These are phyloP conservation scores for Calliscelio sp. DNA, from an alignment of 2,888 invertebrate genomes.

Conservation along the genomic window DNA sequence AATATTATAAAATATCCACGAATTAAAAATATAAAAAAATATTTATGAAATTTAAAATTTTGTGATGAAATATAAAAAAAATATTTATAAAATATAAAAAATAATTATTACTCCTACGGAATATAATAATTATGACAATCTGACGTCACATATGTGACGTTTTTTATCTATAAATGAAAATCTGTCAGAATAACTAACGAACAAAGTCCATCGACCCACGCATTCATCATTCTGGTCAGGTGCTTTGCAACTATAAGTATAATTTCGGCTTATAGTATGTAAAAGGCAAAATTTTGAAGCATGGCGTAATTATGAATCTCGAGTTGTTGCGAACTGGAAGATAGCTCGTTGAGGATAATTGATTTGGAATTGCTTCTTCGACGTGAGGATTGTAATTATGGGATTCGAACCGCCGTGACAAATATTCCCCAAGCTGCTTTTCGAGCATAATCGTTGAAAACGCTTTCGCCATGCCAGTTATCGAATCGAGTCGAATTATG, in stretches of 20 bases:
- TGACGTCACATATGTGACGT: too few relatives aligned
- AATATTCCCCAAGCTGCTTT: slow-evolving; percentile 57
- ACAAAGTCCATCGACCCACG: too few relatives aligned
- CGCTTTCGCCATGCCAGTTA: slow-evolving; percentile 50
- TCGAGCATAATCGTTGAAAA: slow-evolving; percentile 36
- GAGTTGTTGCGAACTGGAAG: slow-evolving; percentile 26
- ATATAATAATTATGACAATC: too few relatives aligned
- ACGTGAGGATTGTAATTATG: slow-evolving; percentile 48
- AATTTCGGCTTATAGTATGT: slow-evolving; percentile 12
- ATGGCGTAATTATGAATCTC: slow-evolving; percentile 20
- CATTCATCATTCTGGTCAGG: neutral
- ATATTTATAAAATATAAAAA: too few relatives aligned
- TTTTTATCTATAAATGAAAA: too few relatives aligned
- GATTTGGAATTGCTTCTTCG: slow-evolving; percentile 50
- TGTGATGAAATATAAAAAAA: too few relatives aligned
- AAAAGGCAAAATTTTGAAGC: slow-evolving; percentile 28
- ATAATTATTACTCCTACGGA: too few relatives aligned
- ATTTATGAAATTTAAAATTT: too few relatives aligned
- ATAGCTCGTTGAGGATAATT: slow-evolving; percentile 53
- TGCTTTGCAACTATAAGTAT: slow-evolving; percentile 22
- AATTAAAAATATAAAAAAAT: too few relatives aligned
- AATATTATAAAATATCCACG: too few relatives aligned
- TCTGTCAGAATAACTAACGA: too few relatives aligned
- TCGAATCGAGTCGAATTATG: slow-evolving; percentile 55
- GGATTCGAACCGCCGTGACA: slow-evolving; percentile 35